Evolutionary conservation across 2,113 vertebrate species (phyloP).

Genomic region (Lathamus discolor): DNA sequence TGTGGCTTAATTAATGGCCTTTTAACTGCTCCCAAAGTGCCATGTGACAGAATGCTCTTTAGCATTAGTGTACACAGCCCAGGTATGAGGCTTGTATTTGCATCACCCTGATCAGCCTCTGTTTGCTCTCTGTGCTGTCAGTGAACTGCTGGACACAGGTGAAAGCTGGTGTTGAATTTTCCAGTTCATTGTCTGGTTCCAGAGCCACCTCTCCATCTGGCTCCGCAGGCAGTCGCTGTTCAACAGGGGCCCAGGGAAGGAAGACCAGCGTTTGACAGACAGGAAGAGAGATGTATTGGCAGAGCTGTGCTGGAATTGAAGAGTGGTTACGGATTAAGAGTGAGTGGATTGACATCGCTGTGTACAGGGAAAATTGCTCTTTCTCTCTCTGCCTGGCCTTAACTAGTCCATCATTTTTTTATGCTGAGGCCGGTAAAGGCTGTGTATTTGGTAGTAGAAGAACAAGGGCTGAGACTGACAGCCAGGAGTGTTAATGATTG

Average conservation of each 20-base stretch:
- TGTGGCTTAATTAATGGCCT: background rate
- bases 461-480: background rate
- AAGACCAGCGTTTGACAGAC: background rate
- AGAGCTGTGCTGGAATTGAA: background rate
- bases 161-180: background rate
- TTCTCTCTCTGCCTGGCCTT: background rate
- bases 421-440: background rate
- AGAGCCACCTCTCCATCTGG: slow-evolving; percentile 4
- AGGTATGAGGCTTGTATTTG: background rate
- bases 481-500: background rate
- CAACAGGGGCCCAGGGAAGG: background rate
- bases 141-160: background rate
- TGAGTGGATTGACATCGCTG: background rate
- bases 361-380: background rate
- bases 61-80: background rate
- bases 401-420: background rate
- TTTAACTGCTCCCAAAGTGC: background rate
- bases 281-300: background rate
- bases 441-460: background rate
- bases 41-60: fast-evolving
- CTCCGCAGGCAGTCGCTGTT: background rate
- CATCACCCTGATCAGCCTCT: background rate
- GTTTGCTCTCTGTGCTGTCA: background rate
- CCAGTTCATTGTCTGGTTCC: background rate
- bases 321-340: background rate